Evolutionary conservation across 2,113 vertebrate species (phyloP).

Genomic region (Salvelinus fontinalis): DNA sequence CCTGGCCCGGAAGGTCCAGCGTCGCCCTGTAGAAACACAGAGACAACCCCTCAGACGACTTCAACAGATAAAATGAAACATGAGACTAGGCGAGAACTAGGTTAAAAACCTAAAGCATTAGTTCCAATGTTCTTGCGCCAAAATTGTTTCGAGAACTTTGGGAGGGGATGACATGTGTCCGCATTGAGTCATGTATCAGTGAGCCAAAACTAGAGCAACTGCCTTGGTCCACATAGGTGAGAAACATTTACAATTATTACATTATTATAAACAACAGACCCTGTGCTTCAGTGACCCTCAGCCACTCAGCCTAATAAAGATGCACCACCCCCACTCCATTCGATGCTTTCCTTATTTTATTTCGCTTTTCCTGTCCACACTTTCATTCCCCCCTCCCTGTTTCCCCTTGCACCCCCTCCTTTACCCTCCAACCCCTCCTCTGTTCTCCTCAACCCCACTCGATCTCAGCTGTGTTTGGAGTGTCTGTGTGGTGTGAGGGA

Average conservation of each 20-base stretch:
- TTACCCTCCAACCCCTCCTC: neutral
- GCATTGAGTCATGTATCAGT: no score
- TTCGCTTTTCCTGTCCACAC: no score
- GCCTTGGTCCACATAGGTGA: no score
- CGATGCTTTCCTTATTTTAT: no score
- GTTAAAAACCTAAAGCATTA: no score
- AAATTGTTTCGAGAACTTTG: no score
- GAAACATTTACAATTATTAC: neutral
- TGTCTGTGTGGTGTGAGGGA: constrained; percentile 39
- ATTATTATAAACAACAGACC: neutral
- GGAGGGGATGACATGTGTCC: no score
- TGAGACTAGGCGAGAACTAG: no score
- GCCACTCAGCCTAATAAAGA: neutral
- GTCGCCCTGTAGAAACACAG: constrained; percentile 76
- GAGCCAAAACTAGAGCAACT: no score
- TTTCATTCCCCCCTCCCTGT: neutral
- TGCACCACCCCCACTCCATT: no score
- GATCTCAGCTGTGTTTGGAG: constrained; percentile 60
- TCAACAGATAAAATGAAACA: no score
- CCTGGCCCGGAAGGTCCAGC: constrained; percentile 85
- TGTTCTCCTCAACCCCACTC: neutral
- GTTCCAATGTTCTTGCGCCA: no score
- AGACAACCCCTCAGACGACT: constrained; percentile 15
- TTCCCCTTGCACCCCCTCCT: neutral
- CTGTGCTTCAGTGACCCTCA: neutral